A percentile compares a stretch with the other conserved stretches of the same genome.
Conservation (phyloP, 2,113 vertebrate genomes). For the Solea senegalensis region DNA sequence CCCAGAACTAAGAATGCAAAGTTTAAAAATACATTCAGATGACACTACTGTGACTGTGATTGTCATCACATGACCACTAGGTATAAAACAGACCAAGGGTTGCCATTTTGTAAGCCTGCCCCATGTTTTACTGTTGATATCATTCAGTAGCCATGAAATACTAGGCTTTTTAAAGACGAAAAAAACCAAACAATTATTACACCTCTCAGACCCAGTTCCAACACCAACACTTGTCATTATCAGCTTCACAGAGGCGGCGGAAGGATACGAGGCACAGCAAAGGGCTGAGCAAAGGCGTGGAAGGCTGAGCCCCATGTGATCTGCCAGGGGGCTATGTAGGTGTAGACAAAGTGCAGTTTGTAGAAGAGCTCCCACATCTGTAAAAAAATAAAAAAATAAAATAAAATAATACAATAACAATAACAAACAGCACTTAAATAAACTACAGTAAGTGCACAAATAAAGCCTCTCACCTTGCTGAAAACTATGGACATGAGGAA, state of each 20-base stretch:
- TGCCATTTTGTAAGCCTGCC: too few species aligned
- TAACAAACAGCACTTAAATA: background rate
- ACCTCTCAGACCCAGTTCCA: background rate
- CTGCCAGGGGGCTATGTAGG: constrained; percentile 98
- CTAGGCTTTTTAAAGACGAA: too few species aligned
- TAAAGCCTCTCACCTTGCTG: constrained; percentile 87
- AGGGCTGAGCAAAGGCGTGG: constrained; percentile 97
- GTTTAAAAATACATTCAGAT: background rate
- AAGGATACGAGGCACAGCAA: constrained; percentile 99
- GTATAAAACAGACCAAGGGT: too few species aligned
- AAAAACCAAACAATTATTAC: too few species aligned
- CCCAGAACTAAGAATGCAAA: too few species aligned
- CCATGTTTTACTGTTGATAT: too few species aligned
- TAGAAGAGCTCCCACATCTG: constrained; percentile 98
- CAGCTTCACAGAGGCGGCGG: constrained; percentile 9
- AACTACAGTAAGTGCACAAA: background rate
- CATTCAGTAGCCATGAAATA: too few species aligned
- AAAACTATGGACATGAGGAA: constrained; percentile 98
- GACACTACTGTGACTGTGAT: background rate
- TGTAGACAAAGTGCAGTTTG: constrained; percentile 96
- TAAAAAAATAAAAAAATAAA: background rate
- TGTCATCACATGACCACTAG: too few species aligned
- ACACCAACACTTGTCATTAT: background rate
- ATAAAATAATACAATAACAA: too few species aligned
- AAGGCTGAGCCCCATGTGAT: constrained; percentile 99